phyloP scores from a whole-genome alignment of 1,140 invertebrate species.

The Ooceraea biroi region DNA sequence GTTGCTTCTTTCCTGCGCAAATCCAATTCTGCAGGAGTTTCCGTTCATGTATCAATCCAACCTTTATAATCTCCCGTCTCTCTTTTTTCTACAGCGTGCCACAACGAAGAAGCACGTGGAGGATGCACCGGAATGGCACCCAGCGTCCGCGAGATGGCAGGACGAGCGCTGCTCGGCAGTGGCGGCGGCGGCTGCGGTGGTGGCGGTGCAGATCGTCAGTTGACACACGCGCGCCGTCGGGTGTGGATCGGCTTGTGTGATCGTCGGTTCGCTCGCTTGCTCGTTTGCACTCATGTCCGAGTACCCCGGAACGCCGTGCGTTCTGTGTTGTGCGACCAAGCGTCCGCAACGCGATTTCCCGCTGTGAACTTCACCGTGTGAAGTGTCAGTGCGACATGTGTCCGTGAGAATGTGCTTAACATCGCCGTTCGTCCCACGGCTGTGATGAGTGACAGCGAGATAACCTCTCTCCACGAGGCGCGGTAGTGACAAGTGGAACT shows the following conservation, averaged over 20 bases:
- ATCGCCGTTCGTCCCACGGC: no score
- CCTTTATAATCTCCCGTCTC: background rate
- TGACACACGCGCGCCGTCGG: conserved; percentile 79
- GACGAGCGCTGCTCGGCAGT: conserved; percentile 10
- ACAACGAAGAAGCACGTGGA: conserved; percentile 51
- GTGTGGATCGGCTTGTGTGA: conserved; percentile 64
- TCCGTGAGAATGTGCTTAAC: background rate
- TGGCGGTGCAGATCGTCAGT: conserved; percentile 79
- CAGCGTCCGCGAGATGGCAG: conserved; percentile 63
- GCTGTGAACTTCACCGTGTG: background rate
- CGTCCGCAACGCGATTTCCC: no score
- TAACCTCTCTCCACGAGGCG: conserved; percentile 36
- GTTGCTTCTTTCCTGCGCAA: no score
- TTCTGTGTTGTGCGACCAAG: no score
- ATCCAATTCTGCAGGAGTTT: no score
- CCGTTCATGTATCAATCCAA: no score
- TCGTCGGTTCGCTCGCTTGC: no score
- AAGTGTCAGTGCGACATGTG: background rate
- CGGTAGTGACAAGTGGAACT: conserved; percentile 57
- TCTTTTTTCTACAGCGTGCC: background rate
- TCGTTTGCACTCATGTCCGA: no score
- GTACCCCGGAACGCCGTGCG: no score
- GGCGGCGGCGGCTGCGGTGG: conserved; percentile 2
- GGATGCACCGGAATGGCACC: conserved; percentile 62
- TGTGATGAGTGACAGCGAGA: conserved; percentile 37